These are phyloP conservation scores for Scolopax bukidnonensis DNA, from an alignment of 2,797 vertebrate species.

Conservation along the genomic window DNA sequence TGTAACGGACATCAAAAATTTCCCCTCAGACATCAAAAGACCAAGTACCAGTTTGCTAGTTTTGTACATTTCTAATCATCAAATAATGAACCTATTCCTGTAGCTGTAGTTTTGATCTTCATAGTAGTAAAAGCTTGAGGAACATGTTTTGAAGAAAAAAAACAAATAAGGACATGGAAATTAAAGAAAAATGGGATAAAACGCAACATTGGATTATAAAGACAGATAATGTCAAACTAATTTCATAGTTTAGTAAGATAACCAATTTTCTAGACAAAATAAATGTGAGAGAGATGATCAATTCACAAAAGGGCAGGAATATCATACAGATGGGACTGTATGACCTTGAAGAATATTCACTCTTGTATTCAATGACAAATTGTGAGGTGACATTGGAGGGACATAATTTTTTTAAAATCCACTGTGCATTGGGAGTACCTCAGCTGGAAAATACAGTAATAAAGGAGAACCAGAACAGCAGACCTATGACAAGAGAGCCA, in stretches of 20 bases:
- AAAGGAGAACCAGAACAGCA: conserved; percentile 4
- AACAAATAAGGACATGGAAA: neutral
- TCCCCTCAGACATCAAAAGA: conserved; percentile 4
- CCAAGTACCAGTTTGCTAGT: neutral
- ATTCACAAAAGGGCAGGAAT: neutral
- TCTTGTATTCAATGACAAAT: conserved; percentile 22
- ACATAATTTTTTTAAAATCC: neutral
- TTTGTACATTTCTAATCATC: neutral
- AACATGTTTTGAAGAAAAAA: conserved; percentile 31
- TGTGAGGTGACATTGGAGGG: neutral
- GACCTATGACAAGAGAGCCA: neutral
- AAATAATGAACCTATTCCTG: conserved; percentile 36
- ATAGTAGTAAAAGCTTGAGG: neutral
- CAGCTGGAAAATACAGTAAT: conserved; percentile 3
- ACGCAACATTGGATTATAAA: neutral
- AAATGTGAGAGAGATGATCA: neutral
- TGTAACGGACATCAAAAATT: neutral
- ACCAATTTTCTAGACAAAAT: conserved; percentile 34
- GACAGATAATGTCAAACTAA: neutral
- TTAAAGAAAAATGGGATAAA: neutral
- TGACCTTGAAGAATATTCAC: neutral
- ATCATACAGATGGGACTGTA: neutral
- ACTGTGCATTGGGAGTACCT: neutral
- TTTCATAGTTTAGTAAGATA: neutral
- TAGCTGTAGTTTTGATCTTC: conserved; percentile 47